Base-by-base conservation (phyloP, 2,888 invertebrate species). In the Melanchra persicariae region DNA sequence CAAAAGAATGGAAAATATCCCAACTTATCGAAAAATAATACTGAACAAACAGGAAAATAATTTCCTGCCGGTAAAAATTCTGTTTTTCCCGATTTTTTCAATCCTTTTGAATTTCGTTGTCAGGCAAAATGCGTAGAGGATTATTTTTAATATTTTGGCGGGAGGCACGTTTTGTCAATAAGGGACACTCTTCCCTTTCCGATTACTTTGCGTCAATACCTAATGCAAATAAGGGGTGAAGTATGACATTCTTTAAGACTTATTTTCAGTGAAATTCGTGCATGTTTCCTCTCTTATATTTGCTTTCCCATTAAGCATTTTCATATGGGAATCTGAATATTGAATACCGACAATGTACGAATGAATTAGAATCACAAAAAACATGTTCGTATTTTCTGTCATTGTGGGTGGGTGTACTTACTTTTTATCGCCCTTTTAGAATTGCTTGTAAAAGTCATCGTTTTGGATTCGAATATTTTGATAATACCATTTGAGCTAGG, bases 141-240 rank as follows among this genome's bases (percentile, higher is more conserved):
- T 93, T 93, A 92, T 88, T 91, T 93, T 90, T 90, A 90, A 92
- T 91, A 91, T 92, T 93, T 91, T 82, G 81, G 75, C 85, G 83
- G 77, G 90, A 90, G 89, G 91, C 93, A 93, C 93, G 94, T 93
- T 92, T 92, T 91, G 94, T 94, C 93, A 95, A 95, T 94, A 94
- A 91, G 87, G 89, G 90, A 88, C 86, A 85, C 87, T 83, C 83
- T 87, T 88, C 90, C 90, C 89, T 88, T 87, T 82, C 84, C 88
- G 91, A 93, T 93, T 92, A 91, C 92, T 94, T 93, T 92, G 88
- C 88, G 90, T 90, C 93, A 92, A 92, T 92, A 91, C 88, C 88
- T 87, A 90, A 89, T 85, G 91, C 88, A 94, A 94, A 94, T 91
- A 93, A 83, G 90, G 91, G 87, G 86, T 82, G 85, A 88, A 87